phyloP scores from a whole-genome alignment of 2,797 vertebrate genomes.

The Epinephelus coioides region DNA sequence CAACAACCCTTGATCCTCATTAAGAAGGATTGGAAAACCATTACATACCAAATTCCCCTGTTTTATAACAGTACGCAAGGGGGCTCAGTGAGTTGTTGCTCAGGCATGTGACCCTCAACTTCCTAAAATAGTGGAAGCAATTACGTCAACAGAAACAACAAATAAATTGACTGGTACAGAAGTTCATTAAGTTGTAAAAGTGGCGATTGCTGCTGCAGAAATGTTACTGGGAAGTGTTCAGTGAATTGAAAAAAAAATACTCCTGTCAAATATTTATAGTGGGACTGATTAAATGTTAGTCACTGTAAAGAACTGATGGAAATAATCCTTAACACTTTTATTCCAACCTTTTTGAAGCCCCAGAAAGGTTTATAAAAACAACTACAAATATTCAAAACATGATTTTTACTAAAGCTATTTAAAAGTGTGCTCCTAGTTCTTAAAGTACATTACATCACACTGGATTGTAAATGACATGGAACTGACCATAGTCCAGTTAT shows the following conservation, averaged over 20 bases:
- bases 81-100: conserved; percentile 17
- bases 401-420: background rate
- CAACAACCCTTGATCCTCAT: conserved; percentile 72
- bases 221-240: background rate
- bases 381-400: background rate
- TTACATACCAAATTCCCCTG: conserved; percentile 59
- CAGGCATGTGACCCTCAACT: conserved; percentile 25
- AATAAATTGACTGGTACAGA: background rate
- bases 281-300: background rate
- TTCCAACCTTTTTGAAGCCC: background rate
- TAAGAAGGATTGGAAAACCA: conserved; percentile 74
- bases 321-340: background rate
- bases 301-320: background rate
- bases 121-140: background rate
- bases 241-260: background rate
- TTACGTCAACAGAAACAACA: background rate
- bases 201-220: background rate
- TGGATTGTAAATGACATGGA: background rate
- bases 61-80: conserved; percentile 61
- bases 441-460: background rate
- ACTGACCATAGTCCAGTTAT: background rate
- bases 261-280: background rate
- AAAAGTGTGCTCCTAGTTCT: too few relatives aligned
- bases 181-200: background rate
- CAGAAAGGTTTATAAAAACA: background rate